phyloP scores from a whole-genome alignment of 2,888 invertebrate species.

The Lamellibrachia columna region DNA sequence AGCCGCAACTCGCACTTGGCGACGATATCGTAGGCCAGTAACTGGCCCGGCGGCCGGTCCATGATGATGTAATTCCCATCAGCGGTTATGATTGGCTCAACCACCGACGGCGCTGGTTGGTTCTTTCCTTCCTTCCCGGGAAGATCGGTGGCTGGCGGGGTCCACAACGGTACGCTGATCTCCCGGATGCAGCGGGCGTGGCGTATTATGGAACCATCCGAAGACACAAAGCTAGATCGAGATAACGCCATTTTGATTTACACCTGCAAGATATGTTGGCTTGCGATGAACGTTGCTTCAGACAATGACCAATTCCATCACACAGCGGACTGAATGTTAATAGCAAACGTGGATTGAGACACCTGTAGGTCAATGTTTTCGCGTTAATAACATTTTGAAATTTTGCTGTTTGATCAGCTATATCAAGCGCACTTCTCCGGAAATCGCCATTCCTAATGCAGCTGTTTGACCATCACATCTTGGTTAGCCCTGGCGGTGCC shows the following conservation, averaged over 20 bases:
- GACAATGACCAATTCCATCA: not conserved
- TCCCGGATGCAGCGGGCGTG: not conserved
- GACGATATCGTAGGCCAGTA: not conserved
- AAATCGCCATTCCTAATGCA: not conserved
- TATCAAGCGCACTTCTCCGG: not conserved
- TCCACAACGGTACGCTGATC: not conserved
- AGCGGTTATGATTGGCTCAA: not conserved
- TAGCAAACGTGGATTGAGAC: not conserved
- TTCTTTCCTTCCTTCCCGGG: not conserved
- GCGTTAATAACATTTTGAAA: not conserved
- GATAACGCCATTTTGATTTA: not conserved
- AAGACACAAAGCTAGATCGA: not conserved
- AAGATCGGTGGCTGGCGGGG: not conserved
- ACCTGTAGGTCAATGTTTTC: not conserved
- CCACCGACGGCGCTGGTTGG: not conserved
- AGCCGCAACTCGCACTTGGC: not conserved
- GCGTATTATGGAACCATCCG: not conserved
- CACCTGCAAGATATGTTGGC: not conserved
- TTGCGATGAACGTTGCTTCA: not conserved
- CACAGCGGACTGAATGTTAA: not conserved
- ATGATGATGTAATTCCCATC: slow-evolving; percentile 4
- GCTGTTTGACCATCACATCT: not conserved
- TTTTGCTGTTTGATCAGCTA: not conserved
- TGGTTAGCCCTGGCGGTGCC: not conserved
- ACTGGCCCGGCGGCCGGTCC: not conserved